A percentile compares a stretch with the other conserved stretches of the same genome.
Conservation (phyloP, 2,888 invertebrate genomes). For the Catocala fraxini region DNA sequence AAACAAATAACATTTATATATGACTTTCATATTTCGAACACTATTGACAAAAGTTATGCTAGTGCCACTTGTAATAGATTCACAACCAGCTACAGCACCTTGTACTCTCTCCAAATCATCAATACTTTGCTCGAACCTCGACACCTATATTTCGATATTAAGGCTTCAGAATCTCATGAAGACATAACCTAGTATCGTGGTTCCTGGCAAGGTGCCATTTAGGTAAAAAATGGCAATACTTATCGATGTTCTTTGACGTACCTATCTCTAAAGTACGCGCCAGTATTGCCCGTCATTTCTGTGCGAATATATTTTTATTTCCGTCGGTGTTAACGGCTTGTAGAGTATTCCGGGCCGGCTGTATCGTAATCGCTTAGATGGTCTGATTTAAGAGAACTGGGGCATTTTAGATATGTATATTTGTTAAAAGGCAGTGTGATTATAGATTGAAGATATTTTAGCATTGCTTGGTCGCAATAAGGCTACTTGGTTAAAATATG, state of each 20-base stretch:
- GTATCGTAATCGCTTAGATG: too few species aligned
- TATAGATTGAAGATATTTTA: too few species aligned
- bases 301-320: neutral
- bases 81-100: neutral
- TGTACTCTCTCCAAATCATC: constrained; percentile 3
- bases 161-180: constrained; percentile 38
- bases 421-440: too few species aligned
- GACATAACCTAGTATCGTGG: constrained; percentile 33
- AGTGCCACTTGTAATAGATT: too few species aligned
- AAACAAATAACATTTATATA: too few species aligned
- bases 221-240: constrained; percentile 40
- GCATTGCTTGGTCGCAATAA: too few species aligned
- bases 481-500: too few species aligned
- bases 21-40: too few species aligned
- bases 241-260: constrained; percentile 30
- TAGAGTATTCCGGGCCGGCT: too few species aligned
- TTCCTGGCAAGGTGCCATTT: constrained; percentile 45
- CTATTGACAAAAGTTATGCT: too few species aligned
- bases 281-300: neutral
- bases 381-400: too few species aligned
- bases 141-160: constrained; percentile 33
- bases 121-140: constrained; percentile 13
- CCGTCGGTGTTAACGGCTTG: neutral
- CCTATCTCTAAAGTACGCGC: constrained; percentile 3
- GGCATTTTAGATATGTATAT: too few species aligned